A percentile compares a stretch with the other conserved stretches of the same genome.
phyloP scores from a whole-genome alignment of 2,888 invertebrate species.

The Drosophila leonis region DNA sequence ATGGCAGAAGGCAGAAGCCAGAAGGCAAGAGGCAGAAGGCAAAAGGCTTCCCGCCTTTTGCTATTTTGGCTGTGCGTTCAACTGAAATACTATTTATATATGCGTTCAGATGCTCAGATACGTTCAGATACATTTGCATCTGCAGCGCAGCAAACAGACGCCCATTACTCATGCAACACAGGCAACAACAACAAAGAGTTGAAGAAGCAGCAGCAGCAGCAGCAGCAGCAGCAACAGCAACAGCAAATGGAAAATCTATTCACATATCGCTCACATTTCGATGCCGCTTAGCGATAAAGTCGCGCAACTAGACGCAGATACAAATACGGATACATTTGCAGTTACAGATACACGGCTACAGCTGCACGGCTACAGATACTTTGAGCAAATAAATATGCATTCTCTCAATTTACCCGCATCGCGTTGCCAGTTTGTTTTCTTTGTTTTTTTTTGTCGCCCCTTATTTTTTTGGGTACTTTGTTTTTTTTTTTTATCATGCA shows the following conservation, averaged over 20 bases:
- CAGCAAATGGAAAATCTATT: constrained; percentile 57
- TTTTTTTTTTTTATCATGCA: constrained; percentile 51
- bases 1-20: constrained; percentile 1
- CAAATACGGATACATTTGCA: constrained; percentile 20
- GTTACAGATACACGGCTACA: constrained; percentile 6
- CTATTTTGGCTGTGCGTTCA: constrained; percentile 79
- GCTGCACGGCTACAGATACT: constrained; percentile 53
- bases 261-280: constrained; percentile 76
- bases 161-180: constrained; percentile 74
- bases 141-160: constrained; percentile 46
- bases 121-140: constrained; percentile 65
- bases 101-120: constrained; percentile 59
- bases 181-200: constrained; percentile 15
- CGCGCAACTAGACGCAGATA: constrained; percentile 42
- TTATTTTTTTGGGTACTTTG: constrained; percentile 21
- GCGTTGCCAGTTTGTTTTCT: constrained; percentile 23
- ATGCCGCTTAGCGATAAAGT: constrained; percentile 70
- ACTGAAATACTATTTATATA: constrained; percentile 81
- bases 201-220: constrained; percentile 9
- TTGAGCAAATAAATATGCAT: constrained; percentile 79
- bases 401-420: constrained; percentile 51
- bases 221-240: constrained; percentile 6
- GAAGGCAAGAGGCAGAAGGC: constrained; percentile 35
- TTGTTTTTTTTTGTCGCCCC: constrained; percentile 19
- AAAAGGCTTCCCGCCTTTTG: constrained; percentile 55